These are phyloP conservation scores for Polia nebulosa DNA, from an alignment of 2,888 invertebrate species.

Conservation along the genomic window DNA sequence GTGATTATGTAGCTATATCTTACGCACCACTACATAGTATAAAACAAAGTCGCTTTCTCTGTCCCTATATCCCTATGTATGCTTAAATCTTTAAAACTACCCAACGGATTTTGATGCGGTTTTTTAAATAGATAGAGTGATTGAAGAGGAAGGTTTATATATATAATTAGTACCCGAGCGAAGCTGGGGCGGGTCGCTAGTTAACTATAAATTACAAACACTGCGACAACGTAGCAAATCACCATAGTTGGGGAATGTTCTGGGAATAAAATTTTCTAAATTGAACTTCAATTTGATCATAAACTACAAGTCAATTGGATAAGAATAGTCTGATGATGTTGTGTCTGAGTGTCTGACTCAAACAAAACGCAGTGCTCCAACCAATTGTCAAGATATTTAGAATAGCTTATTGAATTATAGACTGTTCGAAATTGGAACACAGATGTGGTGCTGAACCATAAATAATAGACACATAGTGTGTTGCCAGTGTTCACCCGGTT, in stretches of 20 bases:
- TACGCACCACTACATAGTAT: no score
- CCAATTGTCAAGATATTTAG: slow-evolving; percentile 3
- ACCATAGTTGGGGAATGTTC: not conserved
- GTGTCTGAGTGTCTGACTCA: not conserved
- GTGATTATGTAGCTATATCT: not conserved
- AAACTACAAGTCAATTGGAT: no score
- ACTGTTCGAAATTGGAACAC: slow-evolving; percentile 27
- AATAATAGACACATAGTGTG: slow-evolving; percentile 19
- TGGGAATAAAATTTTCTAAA: not conserved
- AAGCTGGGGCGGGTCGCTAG: no score
- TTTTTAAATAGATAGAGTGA: no score
- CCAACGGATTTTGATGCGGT: no score
- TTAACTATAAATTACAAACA: not conserved
- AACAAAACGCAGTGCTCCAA: not conserved
- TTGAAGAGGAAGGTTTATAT: no score
- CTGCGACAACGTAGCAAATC: not conserved
- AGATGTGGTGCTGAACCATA: slow-evolving; percentile 16
- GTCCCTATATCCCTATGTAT: no score
- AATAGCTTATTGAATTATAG: not conserved
- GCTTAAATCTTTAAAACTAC: no score
- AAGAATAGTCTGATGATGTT: not conserved
- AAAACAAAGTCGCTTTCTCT: no score
- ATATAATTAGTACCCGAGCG: no score
- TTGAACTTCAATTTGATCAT: not conserved
- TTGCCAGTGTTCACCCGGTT: slow-evolving; percentile 8